Conservation (phyloP, 2,113 vertebrate species). For the Chloropsis cyanopogon region DNA sequence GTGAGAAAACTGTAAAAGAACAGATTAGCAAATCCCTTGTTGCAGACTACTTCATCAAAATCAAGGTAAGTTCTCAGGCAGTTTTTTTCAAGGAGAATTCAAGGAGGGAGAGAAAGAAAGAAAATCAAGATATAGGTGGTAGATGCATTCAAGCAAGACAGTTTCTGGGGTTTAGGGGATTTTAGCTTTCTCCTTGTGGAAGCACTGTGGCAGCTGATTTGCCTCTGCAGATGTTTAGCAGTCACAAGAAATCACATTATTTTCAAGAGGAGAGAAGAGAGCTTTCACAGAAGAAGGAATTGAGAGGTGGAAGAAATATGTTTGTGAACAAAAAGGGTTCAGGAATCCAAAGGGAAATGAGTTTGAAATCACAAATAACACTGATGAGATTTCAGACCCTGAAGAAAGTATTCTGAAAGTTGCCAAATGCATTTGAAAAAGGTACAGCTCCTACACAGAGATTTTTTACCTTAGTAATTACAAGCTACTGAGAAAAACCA, state of each 20-base stretch:
- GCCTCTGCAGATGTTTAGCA: conserved; percentile 22
- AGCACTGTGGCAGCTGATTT: conserved; percentile 4
- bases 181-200: conserved; percentile 9
- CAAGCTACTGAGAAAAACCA: not conserved
- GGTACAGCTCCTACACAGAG: not conserved
- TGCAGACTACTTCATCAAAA: conserved; percentile 5
- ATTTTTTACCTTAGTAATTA: not conserved
- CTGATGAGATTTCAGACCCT: not conserved
- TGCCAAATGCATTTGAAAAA: not conserved
- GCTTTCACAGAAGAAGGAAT: not conserved
- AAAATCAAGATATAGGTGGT: not conserved
- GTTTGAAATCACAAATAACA: conserved; percentile 9
- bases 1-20: conserved; percentile 32
- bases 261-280: not conserved
- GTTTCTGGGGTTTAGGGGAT: not conserved
- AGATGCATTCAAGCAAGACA: not conserved
- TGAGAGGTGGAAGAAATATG: not conserved
- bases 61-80: conserved; percentile 27
- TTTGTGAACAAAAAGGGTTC: not conserved
- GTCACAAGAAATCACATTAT: conserved; percentile 24
- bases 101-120: not conserved
- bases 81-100: conserved; percentile 30
- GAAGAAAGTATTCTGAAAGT: not conserved
- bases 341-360: not conserved
- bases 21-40: conserved; percentile 30